These are phyloP conservation scores for Sorex maritimensis DNA, from an alignment of 2,797 vertebrate genomes.

Conservation along the genomic window DNA sequence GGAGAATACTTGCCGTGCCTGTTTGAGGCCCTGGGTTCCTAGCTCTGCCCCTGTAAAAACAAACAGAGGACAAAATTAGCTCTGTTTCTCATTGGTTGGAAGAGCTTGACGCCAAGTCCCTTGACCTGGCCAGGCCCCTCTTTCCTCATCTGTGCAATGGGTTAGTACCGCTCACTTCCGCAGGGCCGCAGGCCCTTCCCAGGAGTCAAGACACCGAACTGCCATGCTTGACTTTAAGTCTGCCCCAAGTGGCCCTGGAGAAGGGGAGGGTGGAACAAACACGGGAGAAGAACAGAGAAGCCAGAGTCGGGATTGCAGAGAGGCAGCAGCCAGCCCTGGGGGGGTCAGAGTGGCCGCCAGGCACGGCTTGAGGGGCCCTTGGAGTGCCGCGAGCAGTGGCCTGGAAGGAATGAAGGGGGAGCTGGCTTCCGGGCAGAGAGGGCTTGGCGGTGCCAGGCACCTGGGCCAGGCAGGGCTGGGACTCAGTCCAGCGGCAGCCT, in stretches of 20 bases:
- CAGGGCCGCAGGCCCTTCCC: background rate
- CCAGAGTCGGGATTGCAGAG: background rate
- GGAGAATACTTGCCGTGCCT: too few species aligned
- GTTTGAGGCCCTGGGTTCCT: too few species aligned
- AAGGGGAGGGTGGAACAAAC: background rate
- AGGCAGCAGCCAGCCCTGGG: background rate
- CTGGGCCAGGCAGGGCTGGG: background rate
- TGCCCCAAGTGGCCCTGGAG: background rate
- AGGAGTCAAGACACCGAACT: rapidly evolving
- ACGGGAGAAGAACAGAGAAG: background rate
- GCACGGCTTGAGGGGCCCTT: background rate
- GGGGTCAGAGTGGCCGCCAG: background rate
- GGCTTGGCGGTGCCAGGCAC: conserved; percentile 34
- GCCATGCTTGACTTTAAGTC: background rate
- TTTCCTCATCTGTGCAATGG: conserved; percentile 41
- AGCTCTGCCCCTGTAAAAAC: too few species aligned
- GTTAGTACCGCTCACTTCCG: background rate
- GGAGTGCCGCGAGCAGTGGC: background rate
- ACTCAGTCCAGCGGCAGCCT: background rate
- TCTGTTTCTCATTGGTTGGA: background rate
- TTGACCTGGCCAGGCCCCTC: background rate
- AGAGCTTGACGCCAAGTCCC: background rate
- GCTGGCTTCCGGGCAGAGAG: background rate
- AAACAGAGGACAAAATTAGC: background rate
- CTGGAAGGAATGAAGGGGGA: conserved; percentile 36